phyloP scores from a whole-genome alignment of 2,113 vertebrate genomes.

The Macrotus californicus region DNA sequence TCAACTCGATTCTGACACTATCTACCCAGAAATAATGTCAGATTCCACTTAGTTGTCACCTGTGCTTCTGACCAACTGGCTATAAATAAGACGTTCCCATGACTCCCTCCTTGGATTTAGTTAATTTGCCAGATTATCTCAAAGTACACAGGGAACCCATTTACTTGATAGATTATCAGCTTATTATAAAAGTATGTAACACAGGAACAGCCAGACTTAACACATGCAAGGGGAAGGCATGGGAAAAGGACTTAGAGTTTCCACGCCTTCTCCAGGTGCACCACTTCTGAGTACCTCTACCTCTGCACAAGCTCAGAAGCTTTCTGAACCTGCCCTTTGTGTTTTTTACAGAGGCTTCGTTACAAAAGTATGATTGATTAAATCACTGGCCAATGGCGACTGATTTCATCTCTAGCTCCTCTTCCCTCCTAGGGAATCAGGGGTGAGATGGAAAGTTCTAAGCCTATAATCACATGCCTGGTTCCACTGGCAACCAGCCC shows the following conservation, averaged over 20 bases:
- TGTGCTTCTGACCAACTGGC: not conserved
- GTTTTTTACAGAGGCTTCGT: not conserved
- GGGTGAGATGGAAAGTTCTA: not conserved
- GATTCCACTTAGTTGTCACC: not conserved
- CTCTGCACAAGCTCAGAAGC: not conserved
- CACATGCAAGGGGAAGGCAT: not conserved
- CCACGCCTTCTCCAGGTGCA: not conserved
- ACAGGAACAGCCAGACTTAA: not conserved
- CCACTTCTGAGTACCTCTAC: not conserved
- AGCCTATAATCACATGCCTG: not conserved
- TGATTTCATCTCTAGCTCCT: not conserved
- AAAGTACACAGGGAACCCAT: not conserved
- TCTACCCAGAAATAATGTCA: not conserved
- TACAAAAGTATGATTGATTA: not conserved
- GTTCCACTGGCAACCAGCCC: not conserved
- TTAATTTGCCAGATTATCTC: not conserved
- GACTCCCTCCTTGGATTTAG: not conserved
- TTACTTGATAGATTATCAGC: not conserved
- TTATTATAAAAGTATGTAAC: not conserved
- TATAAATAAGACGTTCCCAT: not conserved
- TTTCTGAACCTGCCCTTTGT: not conserved
- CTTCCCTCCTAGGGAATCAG: not conserved
- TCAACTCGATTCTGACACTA: not conserved
- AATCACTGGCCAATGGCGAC: not conserved
- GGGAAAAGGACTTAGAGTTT: fast-evolving